Base-by-base conservation (phyloP, 2,113 vertebrate species). In the Anarrhichthys ocellatus region DNA sequence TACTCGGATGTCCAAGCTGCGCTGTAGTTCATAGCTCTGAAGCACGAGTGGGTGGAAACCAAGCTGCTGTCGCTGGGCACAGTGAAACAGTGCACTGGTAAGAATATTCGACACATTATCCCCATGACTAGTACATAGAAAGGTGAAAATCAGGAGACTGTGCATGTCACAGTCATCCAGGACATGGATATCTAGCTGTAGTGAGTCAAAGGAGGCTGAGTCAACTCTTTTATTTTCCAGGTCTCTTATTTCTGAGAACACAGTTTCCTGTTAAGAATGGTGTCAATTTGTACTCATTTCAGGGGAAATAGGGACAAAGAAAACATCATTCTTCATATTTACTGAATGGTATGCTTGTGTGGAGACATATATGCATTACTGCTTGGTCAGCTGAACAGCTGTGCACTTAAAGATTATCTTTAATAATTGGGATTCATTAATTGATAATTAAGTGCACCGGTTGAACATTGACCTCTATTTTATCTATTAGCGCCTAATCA, bases 391-490 rank as follows among this genome's bases (percentile, higher is more conserved):
- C 38, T 68, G 27, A 59, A 59, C 64, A 8, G 64, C 64, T 78
- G 50, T 66, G 74, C 27, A 32, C 32, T 11, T 44, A 32, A 67
- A 8, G 46, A 38, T 9, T 38, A 13, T 10, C 6, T 73, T 24
- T 40, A 69, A 27, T 24, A 27, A 50, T 59, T 70, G 54, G 20
- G 38, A 69, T 61, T 38, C 1, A 18, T 61, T 27, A 68, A 24
- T 48, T 46, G 27, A 1, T 61, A 36, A 70, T 61, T 36, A 70
- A 40, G 50, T 32, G 36, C 10, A 40, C 22, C 73, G 36, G 17
- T 54, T 76, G 22, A 76, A 40, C 46, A 40, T 13, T 10, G 74
- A 34, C 20, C 44, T 54, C 61, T 44, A 8, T 29, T 76, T 65
- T 27, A 65, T 27, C 22, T 8, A n/a, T 18, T 50, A 50, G 48